Base-by-base conservation (phyloP, 2,888 invertebrate species). In the Eupithecia exiguata region DNA sequence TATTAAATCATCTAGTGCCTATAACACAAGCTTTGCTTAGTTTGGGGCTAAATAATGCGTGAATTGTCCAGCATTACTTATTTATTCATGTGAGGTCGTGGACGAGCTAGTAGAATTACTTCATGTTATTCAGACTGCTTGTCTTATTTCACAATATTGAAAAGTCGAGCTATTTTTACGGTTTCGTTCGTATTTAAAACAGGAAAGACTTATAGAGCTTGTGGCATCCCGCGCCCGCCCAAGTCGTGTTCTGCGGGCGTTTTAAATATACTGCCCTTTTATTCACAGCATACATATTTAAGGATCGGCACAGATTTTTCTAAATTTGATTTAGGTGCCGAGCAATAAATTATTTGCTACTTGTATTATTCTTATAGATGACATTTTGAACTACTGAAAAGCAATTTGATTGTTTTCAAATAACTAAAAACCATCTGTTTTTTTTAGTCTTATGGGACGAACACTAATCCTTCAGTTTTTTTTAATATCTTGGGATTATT, bases 201-300 rank as follows among this genome's bases (percentile, higher is more conserved):
- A 86, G 86, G 83, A 86, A 90, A 89, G 89, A 87, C 84, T 82
- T 77, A 84, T 82, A 84, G 83, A 80, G 81, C 79, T 79, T 75
- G 79, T 82, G 81, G 81, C 76, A 78, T 80, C 77, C 82, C 82
- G 84, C 83, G 81, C 87, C 94, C 93, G 92, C 94, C 94, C 92
- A 90, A 89, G 87, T 84, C 93, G 80, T 94, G 93, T 94, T 89
- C 87, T 87, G 87, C 86, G 84, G 79, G 83, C 88, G 86, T 88
- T 92, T 89, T 89, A 91, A 93, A 93, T 89, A 90, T 89, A 91
- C 88, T 87, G 84, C 86, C 80, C 85, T 88, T 90, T 92, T 76
- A 70, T 77, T 78, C 74, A 73, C 73, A 73, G 68, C 62, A 63
- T 73, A 68, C 62, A 63, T 73, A 68, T 76, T 74, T 75, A 70